These are phyloP conservation scores for Heptranchias perlo DNA, from an alignment of 2,113 vertebrate genomes.

Conservation along the genomic window DNA sequence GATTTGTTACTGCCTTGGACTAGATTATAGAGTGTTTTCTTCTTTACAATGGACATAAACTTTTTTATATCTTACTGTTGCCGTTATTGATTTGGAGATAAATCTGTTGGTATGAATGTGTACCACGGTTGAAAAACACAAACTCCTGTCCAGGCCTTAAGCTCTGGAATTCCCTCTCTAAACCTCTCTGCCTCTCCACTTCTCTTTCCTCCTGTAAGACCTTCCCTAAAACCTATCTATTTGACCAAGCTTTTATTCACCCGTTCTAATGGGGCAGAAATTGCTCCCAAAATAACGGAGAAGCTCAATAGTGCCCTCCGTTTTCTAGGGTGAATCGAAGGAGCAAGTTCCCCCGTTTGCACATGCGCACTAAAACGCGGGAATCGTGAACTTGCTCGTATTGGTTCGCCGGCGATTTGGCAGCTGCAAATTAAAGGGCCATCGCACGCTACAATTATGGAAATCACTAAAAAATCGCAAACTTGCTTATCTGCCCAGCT, in stretches of 20 bases:
- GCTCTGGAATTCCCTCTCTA: background rate
- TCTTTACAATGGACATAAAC: background rate
- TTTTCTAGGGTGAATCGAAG: too few relatives aligned
- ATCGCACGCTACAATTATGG: too few relatives aligned
- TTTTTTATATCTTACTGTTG: background rate
- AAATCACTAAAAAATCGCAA: too few relatives aligned
- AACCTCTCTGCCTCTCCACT: background rate
- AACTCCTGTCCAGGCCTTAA: background rate
- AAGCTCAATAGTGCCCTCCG: too few relatives aligned
- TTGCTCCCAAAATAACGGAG: too few relatives aligned
- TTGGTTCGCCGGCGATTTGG: too few relatives aligned
- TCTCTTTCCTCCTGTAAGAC: background rate
- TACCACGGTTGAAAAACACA: background rate
- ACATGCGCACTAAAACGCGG: too few relatives aligned
- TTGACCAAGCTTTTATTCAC: background rate
- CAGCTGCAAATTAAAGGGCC: too few relatives aligned
- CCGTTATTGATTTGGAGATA: background rate
- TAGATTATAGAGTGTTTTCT: background rate
- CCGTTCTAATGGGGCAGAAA: background rate
- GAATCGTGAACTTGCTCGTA: too few relatives aligned
- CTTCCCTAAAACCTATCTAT: background rate
- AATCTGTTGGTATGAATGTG: background rate
- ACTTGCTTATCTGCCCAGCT: too few relatives aligned
- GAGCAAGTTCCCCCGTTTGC: too few relatives aligned
- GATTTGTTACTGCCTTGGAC: background rate